Conservation (phyloP, 2,113 vertebrate genomes). For the Oncorhynchus tshawytscha region DNA sequence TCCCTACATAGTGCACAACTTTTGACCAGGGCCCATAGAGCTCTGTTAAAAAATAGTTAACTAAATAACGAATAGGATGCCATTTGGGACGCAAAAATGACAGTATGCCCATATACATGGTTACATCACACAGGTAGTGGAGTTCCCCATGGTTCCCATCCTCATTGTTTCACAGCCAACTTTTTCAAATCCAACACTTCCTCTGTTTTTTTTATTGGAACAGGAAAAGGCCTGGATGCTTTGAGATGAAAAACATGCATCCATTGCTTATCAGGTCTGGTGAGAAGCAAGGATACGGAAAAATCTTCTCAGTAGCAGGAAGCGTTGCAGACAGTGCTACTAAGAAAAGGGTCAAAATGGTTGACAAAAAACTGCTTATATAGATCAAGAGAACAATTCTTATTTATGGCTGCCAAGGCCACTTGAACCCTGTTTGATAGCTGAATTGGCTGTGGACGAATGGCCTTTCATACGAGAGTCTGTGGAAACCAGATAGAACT, state of each 20-base stretch:
- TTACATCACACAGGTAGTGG: not conserved
- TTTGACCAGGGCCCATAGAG: not conserved
- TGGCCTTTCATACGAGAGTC: slow-evolving; percentile 14
- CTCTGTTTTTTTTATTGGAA: slow-evolving; percentile 52
- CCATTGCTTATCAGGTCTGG: slow-evolving; percentile 25
- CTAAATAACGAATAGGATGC: too few relatives aligned
- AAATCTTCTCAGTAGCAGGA: not conserved
- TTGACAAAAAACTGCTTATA: too few relatives aligned
- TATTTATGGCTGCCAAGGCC: not conserved
- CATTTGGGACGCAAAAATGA: too few relatives aligned
- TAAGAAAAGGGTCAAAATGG: too few relatives aligned
- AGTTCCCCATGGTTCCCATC: slow-evolving; percentile 26
- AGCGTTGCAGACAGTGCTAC: too few relatives aligned
- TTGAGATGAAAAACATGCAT: slow-evolving; percentile 47
- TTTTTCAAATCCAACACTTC: slow-evolving; percentile 45
- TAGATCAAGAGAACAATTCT: not conserved
- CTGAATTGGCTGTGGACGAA: slow-evolving; percentile 11
- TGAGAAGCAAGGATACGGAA: not conserved
- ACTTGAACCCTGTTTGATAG: not conserved
- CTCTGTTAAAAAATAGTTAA: too few relatives aligned
- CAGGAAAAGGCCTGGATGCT: slow-evolving; percentile 51
- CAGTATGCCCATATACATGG: not conserved
- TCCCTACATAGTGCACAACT: not conserved
- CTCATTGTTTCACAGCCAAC: slow-evolving; percentile 39
- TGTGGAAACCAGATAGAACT: slow-evolving; percentile 22